Evolutionary conservation across 2,113 vertebrate species (phyloP), one percentile per base, ranked within the genome.

Genomic region (Rhea americana): DNA sequence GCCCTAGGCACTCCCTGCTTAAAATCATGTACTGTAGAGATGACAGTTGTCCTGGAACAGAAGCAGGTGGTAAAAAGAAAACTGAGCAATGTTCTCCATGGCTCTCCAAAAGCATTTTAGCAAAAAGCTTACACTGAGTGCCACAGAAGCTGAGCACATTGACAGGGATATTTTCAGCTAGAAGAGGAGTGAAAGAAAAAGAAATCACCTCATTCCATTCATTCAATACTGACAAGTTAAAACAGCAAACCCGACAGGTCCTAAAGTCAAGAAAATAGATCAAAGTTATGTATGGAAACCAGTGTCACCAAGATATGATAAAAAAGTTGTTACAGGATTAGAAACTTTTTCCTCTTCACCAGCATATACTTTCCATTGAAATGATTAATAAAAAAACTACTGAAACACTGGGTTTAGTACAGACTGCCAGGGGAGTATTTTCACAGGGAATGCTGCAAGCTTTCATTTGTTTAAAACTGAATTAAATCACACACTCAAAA

Each of bases 61-160:
- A 58, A 53, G 47, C 1, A 3, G 19, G 18, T 32, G n/a, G 56
- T 4, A 35, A 65, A 66, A 8, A 53, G 41, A 62, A 53, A 63
- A 75, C 11, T 2, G 8, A 83, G 30, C 26, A 53, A 50, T 4
- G 5, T 0, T 0, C 17, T n/a, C n/a, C 35, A 20, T 19, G 26
- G 22, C 45, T n/a, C 83, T 56, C 65, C 43, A 82, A 79, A 51
- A 76, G 41, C 11, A 70, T 65, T 87, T 43, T 63, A 78, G 25
- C 4, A 61, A 56, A 75, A 68, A 3, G 3, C 22, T 72, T 50
- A 16, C 6, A 13, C 59, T 11, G 48, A 21, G 26, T 59, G 43
- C 47, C 41, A 9, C 13, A 37, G 26, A 63, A 35, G 32, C 11
- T 45, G n/a, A 43, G 28, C 32, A 48, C 12, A 59, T 20, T 24